phyloP scores from a whole-genome alignment of 2,888 invertebrate species.

The Mamestra brassicae region DNA sequence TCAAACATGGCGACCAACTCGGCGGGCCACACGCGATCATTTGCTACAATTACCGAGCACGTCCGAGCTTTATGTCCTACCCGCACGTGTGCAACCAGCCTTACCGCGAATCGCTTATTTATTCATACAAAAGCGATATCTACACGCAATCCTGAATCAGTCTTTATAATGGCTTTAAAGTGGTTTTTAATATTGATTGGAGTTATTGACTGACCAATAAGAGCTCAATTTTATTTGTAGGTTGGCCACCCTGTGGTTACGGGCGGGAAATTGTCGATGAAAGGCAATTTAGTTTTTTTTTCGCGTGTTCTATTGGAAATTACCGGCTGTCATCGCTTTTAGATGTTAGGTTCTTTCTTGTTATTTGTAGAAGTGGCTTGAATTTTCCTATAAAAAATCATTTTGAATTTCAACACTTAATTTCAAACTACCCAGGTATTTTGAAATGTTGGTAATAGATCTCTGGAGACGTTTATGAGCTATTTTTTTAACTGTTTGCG shows the following conservation, averaged over 20 bases:
- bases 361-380: background rate
- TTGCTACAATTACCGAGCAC: constrained; percentile 71
- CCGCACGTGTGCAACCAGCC: constrained; percentile 68
- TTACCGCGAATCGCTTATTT: constrained; percentile 68
- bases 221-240: constrained; percentile 49
- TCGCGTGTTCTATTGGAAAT: constrained; percentile 9
- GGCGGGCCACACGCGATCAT: constrained; percentile 68
- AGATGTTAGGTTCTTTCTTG: background rate
- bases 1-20: constrained; percentile 55
- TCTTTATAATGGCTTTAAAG: constrained; percentile 66
- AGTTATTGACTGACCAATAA: constrained; percentile 57
- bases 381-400: background rate
- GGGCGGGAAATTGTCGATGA: constrained; percentile 14
- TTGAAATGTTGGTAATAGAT: too few relatives aligned
- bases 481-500: too few relatives aligned
- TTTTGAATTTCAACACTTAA: background rate
- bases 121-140: constrained; percentile 69
- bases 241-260: constrained; percentile 37
- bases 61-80: constrained; percentile 69
- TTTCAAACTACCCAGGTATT: background rate
- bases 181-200: constrained; percentile 67
- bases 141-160: constrained; percentile 67
- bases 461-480: too few relatives aligned
- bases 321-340: background rate
- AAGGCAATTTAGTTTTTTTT: constrained; percentile 21